Evolutionary conservation across 2,797 vertebrate species (phyloP).

Genomic region (Pantherophis alleghaniensis): DNA sequence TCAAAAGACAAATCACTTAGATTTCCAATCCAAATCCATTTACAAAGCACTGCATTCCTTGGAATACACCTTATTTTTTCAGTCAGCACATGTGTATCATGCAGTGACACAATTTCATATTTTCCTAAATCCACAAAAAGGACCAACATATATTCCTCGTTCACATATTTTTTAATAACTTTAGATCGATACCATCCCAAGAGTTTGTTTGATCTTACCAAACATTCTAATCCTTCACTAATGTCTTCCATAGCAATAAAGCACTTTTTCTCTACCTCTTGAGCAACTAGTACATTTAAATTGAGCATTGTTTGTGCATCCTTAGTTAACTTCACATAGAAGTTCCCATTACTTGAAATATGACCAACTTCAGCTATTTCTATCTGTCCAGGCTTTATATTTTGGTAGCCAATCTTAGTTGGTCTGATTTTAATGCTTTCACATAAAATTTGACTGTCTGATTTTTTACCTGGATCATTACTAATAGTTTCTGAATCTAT

Average conservation of each 20-base stretch:
- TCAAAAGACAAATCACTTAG: slow-evolving; percentile 38
- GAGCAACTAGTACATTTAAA: slow-evolving; percentile 61
- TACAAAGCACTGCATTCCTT: slow-evolving; percentile 74
- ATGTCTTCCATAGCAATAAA: slow-evolving; percentile 61
- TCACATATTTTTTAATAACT: slow-evolving; percentile 61
- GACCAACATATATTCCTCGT: slow-evolving; percentile 62
- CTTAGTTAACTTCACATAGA: slow-evolving; percentile 73
- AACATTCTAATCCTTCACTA: slow-evolving; percentile 71
- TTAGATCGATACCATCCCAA: slow-evolving; percentile 72
- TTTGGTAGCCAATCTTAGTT: slow-evolving; percentile 25
- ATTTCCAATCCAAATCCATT: slow-evolving; percentile 64
- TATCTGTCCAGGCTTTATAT: slow-evolving; percentile 64
- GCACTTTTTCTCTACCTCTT: slow-evolving; percentile 54
- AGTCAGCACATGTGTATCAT: slow-evolving; percentile 58
- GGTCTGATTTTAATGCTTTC: background rate
- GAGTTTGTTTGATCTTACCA: slow-evolving; percentile 67
- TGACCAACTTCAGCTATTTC: slow-evolving; percentile 69
- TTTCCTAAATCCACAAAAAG: slow-evolving; percentile 76
- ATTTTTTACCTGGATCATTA: background rate
- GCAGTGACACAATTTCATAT: slow-evolving; percentile 62
- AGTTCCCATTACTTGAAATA: slow-evolving; percentile 64
- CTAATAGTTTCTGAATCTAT: background rate
- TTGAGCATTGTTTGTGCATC: slow-evolving; percentile 49
- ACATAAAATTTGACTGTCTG: background rate
- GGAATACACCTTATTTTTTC: slow-evolving; percentile 61